Evolutionary conservation across 2,888 invertebrate species (phyloP).

Genomic region (Tethea ocularis): DNA sequence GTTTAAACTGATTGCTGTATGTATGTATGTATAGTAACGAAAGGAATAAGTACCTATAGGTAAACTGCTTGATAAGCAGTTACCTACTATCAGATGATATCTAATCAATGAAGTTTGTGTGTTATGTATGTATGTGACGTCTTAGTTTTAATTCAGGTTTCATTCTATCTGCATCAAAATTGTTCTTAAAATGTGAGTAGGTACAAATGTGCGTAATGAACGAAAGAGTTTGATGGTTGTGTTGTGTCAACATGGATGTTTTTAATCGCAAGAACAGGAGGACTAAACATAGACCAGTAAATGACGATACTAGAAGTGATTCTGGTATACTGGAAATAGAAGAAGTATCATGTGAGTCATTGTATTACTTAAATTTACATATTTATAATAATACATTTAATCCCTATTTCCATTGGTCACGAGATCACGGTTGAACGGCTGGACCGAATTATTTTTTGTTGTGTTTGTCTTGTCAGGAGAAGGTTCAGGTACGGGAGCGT

Average conservation of each 20-base stretch:
- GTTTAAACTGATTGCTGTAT: conserved; percentile 33
- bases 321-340: conserved; percentile 61
- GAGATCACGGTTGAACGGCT: no score
- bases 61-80: conserved; percentile 64
- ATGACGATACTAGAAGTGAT: conserved; percentile 75
- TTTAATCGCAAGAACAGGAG: conserved; percentile 49
- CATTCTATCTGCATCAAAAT: conserved; percentile 52
- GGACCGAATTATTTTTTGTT: no score
- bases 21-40: conserved; percentile 43
- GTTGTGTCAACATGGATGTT: conserved; percentile 59
- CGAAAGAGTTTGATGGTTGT: conserved; percentile 33
- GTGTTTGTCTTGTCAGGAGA: no score
- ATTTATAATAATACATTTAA: no score
- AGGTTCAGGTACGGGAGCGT: no score
- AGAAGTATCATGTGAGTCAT: conserved; percentile 58
- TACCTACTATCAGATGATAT: conserved; percentile 65
- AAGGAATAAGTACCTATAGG: conserved; percentile 47
- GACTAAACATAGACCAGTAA: conserved; percentile 66
- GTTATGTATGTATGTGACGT: conserved; percentile 43
- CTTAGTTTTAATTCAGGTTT: conserved; percentile 71
- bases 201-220: conserved; percentile 35
- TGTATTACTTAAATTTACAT: no score
- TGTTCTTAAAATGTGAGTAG: conserved; percentile 40
- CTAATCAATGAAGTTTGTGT: conserved; percentile 66
- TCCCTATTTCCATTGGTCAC: neutral